These are phyloP conservation scores for Trididemnum nubilum DNA, from an alignment of 23 tunicate species.

Conservation along the genomic window DNA sequence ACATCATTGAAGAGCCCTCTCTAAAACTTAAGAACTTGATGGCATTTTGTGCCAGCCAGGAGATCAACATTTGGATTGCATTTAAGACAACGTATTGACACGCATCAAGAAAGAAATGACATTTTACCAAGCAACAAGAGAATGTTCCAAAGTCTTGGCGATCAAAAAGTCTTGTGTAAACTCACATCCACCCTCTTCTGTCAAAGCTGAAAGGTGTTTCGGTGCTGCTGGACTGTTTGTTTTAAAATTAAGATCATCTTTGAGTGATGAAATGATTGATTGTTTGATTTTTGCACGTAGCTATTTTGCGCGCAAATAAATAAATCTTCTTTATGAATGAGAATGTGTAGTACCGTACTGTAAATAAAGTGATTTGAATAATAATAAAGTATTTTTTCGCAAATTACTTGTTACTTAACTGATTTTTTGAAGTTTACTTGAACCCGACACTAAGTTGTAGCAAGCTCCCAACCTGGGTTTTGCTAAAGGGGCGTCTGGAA, in stretches of 20 bases:
- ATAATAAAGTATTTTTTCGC: too few species aligned
- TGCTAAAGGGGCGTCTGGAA: too few species aligned
- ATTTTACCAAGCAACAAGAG: conserved; percentile 2
- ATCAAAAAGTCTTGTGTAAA: background rate
- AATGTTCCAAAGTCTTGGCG: conserved; percentile 8
- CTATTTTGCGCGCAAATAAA: conserved; percentile 14
- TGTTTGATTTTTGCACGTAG: conserved; percentile 15
- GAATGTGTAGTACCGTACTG: background rate
- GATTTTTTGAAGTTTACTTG: background rate
- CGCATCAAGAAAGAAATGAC: background rate
- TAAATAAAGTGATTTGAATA: background rate
- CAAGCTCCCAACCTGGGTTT: too few species aligned
- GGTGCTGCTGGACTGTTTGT: conserved; percentile 36
- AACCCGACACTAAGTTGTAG: background rate
- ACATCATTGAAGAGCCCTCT: conserved; percentile 17
- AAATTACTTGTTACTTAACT: background rate
- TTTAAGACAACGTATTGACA: conserved; percentile 10
- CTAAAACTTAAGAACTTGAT: conserved; percentile 13
- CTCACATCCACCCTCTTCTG: conserved; percentile 16
- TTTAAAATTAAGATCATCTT: conserved; percentile 3
- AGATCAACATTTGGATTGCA: conserved; percentile 6
- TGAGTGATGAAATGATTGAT: background rate
- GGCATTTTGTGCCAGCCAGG: conserved; percentile 6
- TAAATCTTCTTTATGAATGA: conserved; percentile 1
- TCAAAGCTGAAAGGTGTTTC: conserved; percentile 19